Evolutionary conservation across 1,140 invertebrate genomes (phyloP).

Genomic region (Drosophila varians): DNA sequence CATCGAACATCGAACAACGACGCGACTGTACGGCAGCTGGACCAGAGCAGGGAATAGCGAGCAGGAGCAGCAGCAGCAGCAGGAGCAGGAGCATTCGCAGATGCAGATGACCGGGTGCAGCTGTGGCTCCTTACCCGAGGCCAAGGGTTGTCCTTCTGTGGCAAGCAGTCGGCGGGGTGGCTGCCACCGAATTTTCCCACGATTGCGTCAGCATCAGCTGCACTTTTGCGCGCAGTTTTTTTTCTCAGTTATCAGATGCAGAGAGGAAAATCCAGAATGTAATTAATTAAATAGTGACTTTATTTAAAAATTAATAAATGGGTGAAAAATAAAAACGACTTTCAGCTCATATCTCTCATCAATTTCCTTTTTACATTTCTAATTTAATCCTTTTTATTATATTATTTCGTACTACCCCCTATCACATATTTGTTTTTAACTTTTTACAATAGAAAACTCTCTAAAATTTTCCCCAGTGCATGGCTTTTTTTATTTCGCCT

Average conservation of each 20-base stretch:
- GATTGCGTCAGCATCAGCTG: slow-evolving; percentile 65
- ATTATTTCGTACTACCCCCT: no score
- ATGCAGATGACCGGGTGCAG: slow-evolving; percentile 38
- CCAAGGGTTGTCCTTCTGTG: slow-evolving; percentile 61
- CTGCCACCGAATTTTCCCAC: slow-evolving; percentile 60
- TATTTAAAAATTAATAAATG: no score
- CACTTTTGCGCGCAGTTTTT: slow-evolving; percentile 74
- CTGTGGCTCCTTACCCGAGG: slow-evolving; percentile 32
- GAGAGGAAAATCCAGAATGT: not conserved
- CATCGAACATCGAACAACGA: slow-evolving; percentile 13
- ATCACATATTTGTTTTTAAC: no score
- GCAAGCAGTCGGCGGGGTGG: slow-evolving; percentile 43
- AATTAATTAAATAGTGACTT: no score
- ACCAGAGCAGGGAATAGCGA: slow-evolving; percentile 2
- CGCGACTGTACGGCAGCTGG: slow-evolving; percentile 25
- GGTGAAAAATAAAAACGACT: no score
- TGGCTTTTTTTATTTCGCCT: slow-evolving; percentile 7
- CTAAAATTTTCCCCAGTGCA: not conserved
- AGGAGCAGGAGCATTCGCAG: slow-evolving; percentile 1
- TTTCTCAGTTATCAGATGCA: slow-evolving; percentile 6
- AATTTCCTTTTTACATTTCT: no score
- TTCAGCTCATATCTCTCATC: no score
- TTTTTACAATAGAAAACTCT: not conserved
- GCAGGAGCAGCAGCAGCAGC: not conserved
- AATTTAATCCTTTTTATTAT: no score